Evolutionary conservation across 2,113 vertebrate genomes (phyloP), one percentile per base, ranked within the genome.

Genomic region (Crotalus horridus): DNA sequence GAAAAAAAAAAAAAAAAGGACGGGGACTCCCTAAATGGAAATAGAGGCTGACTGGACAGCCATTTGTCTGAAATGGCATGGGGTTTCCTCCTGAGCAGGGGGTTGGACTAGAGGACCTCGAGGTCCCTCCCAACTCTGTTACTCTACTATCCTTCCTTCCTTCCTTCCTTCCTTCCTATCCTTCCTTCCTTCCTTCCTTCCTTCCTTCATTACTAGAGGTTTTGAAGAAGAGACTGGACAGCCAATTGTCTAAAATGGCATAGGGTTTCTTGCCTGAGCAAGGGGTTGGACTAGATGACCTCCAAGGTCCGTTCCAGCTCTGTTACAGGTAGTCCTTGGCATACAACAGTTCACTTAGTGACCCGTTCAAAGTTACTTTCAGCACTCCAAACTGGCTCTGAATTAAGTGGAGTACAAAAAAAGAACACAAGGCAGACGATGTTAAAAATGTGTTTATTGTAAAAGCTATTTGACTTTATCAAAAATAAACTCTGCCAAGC

Each of bases 401-500:
- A 81, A 9, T 43, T 39, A 86, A 24, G 12, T 1, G 1, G 3
- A 20, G 54, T 20, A 20, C 24, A 6, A 69, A 24, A n/a, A 24
- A 43, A 46, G 24, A 26, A 87, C 48, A 20, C 61, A 55, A 48
- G 15, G 2, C 39, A 81, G 9, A 13, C 1, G 21, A 24, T 3
- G 5, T 39, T 85, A 13, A 29, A 46, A 33, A 51, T 26, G 43
- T 54, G 8, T 92, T 89, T 92, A 89, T 92, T 92, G 39, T 21
- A 85, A 89, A 92, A 92, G 89, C 3, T 3, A 26, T 8, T 29
- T 20, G 1, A 12, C 6, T n/a, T n/a, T 92, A 92, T 92, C 64
- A 92, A 92, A 92, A 92, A 92, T 92, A 92, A 58, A 92, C 12
- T 92, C 53, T 85, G 24, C 91, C 43, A 81, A 33, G 15, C 11